A percentile compares a stretch with the other conserved stretches of the same genome.
Evolutionary conservation across 2,888 invertebrate species (phyloP).

Genomic region (Drosophila formosana): DNA sequence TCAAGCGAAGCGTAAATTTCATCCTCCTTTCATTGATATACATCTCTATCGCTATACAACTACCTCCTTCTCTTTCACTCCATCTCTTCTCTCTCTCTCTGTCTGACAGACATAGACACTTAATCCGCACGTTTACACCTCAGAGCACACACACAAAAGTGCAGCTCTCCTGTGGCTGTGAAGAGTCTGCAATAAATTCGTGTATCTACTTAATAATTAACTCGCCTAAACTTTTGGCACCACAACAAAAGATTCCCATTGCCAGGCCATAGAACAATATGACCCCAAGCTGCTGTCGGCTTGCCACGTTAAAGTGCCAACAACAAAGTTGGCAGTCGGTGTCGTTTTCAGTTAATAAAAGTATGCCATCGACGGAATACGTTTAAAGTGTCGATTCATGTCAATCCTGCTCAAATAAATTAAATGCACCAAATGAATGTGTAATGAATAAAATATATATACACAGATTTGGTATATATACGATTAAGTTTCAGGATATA

Average conservation of each 20-base stretch:
- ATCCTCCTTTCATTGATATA: constrained; percentile 58
- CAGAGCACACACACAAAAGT: constrained; percentile 68
- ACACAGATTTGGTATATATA: too few species aligned
- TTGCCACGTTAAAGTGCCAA: constrained; percentile 9
- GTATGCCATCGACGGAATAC: constrained; percentile 6
- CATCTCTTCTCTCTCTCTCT: not conserved
- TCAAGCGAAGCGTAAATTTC: constrained; percentile 64
- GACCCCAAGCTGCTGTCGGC: constrained; percentile 14
- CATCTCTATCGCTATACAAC: constrained; percentile 26
- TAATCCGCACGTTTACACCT: constrained; percentile 82
- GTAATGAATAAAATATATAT: too few species aligned
- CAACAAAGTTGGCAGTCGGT: constrained; percentile 1
- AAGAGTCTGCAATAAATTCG: constrained; percentile 66
- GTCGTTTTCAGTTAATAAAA: constrained; percentile 3
- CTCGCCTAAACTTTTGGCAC: constrained; percentile 58
- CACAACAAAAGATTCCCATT: constrained; percentile 38
- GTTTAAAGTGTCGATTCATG: not conserved
- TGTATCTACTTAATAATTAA: constrained; percentile 82
- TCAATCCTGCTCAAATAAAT: not conserved
- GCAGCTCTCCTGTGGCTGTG: constrained; percentile 11
- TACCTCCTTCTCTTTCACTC: not conserved
- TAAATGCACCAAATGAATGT: not conserved
- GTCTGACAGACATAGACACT: constrained; percentile 73
- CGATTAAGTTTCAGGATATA: too few species aligned
- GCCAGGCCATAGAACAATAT: constrained; percentile 31